phyloP scores from a whole-genome alignment of 92 coral and sea anemone genomes.

The Actinostola sp. region DNA sequence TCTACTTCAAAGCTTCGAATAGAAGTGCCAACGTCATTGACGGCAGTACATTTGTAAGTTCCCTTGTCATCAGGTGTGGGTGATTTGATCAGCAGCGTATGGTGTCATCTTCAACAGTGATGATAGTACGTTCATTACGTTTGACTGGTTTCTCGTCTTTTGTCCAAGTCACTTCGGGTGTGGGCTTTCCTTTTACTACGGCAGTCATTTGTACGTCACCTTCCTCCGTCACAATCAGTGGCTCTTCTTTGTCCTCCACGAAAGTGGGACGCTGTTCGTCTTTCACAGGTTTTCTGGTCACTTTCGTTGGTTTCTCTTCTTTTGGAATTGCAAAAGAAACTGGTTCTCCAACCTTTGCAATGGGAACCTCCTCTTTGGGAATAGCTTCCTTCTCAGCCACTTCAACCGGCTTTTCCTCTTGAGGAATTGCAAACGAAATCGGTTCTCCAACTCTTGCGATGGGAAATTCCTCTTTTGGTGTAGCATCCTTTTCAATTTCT shows the following conservation, averaged over 20 bases:
- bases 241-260: conserved; percentile 27
- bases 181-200: conserved; percentile 60
- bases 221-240: conserved; percentile 67
- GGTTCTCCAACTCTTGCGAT: neutral
- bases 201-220: conserved; percentile 70
- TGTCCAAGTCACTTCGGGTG: conserved; percentile 42
- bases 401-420: conserved; percentile 22
- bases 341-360: conserved; percentile 37
- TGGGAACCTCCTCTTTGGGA: conserved; percentile 21
- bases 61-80: conserved; percentile 44
- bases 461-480: no score
- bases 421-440: conserved; percentile 3
- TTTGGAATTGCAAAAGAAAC: conserved; percentile 50
- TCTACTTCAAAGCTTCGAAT: conserved; percentile 54
- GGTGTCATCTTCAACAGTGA: conserved; percentile 29
- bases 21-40: conserved; percentile 41
- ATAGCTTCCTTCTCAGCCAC: neutral
- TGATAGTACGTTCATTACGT: conserved; percentile 17
- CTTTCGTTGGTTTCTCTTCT: conserved; percentile 43
- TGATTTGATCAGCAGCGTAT: conserved; percentile 39
- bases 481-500: conserved; percentile 19
- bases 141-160: conserved; percentile 42
- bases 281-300: neutral
- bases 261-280: conserved; percentile 21
- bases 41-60: conserved; percentile 37